Conservation (phyloP, 2,888 invertebrate species). For the Margaritifera margaritifera region DNA sequence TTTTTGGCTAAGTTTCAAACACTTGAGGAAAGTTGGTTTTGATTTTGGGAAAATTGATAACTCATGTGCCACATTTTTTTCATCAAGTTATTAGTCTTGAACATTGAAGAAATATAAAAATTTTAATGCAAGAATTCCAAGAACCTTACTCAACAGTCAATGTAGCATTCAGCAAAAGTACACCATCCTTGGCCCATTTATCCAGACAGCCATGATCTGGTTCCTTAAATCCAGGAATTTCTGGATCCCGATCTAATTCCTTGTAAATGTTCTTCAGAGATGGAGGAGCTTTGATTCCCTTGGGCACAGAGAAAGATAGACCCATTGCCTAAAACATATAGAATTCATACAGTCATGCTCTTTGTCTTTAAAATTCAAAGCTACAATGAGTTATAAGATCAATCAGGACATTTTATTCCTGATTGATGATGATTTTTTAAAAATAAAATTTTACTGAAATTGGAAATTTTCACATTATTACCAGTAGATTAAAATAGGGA, state of each 20-base stretch:
- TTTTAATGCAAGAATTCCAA: background rate
- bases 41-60: too few species aligned
- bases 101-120: background rate
- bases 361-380: conserved; percentile 3
- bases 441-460: too few species aligned
- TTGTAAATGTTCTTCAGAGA: conserved; percentile 71
- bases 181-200: conserved; percentile 65
- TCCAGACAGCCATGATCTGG: conserved; percentile 63
- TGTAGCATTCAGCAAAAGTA: conserved; percentile 66
- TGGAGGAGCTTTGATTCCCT: conserved; percentile 53
- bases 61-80: too few species aligned
- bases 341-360: background rate
- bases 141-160: conserved; percentile 66
- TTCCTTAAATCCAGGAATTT: conserved; percentile 69
- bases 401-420: background rate
- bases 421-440: background rate
- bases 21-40: too few species aligned
- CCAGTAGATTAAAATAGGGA: too few species aligned
- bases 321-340: conserved; percentile 64
- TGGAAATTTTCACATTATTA: too few species aligned
- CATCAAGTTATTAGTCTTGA: too few species aligned
- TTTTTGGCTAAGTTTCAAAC: too few species aligned
- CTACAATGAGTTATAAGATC: background rate
- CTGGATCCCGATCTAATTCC: conserved; percentile 75
- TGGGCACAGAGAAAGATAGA: conserved; percentile 66